Evolutionary conservation across 2,797 vertebrate genomes (phyloP), one percentile per base, ranked within the genome.

Genomic region (Euthynnus affinis): DNA sequence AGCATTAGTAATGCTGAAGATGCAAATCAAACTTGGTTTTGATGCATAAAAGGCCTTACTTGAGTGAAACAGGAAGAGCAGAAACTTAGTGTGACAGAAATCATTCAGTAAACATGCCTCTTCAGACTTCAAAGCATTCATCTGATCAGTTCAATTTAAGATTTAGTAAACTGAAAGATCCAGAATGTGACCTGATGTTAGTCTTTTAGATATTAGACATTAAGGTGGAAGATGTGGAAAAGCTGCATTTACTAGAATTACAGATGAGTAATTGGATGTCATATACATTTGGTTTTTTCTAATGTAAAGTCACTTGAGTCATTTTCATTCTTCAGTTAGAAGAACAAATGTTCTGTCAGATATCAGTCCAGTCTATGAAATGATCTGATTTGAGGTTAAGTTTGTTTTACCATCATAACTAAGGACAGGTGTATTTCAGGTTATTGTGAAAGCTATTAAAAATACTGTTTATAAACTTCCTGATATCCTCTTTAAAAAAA

Each of bases 321-420:
- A 42, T 46, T 42, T 23, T 17, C 6, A 37, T 37, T 59, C 32
- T 9, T 3, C 3, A 14, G 2, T 40, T 23, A 22, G 8, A 17
- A 18, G 18, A 46, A 48, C 7, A 48, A 20, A 10, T 13, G 3
- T 40, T 12, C 12, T 40, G 13, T 53, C 13, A 59, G 17, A 42
- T 29, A 13, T 51, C 4, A 23, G n/a, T 25, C 3, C 5, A 40
- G 12, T 17, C 2, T 27, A 32, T 15, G 1, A 53, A 17, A 66
- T 61, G 1, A 44, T 53, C 4, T 25, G 18, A 29, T 32, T 15
- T 12, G 15, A 25, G 17, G 34, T 20, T 46, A 52, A 65, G 32
- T 52, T 34, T 0, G n/a, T 23, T 8, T 3, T 14, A 25, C 2
- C 0, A 13, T 44, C 9, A 23, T 0, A 44, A 40, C 15, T 2